Base-by-base conservation (phyloP, 2,888 invertebrate genomes). In the Cephonodes hylas region DNA sequence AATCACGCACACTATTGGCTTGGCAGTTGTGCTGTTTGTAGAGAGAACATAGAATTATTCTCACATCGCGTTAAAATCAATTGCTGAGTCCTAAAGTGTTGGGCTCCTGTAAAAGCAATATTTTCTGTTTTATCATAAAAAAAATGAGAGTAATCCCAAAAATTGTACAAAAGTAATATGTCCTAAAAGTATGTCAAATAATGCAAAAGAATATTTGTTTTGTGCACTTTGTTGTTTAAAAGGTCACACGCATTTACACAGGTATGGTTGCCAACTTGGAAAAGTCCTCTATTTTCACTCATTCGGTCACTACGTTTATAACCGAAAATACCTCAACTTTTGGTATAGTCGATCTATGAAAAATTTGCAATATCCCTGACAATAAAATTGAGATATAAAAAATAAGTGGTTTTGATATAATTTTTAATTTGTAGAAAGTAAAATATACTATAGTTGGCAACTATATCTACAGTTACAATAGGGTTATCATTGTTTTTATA, bases 1-100 rank as follows among this genome's bases (percentile, higher is more conserved):
- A 53, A 53, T 53, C 15, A 62, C 64, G 66, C 53, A 53, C 31
- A 53, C 53, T 31, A 53, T 53, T 8, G 48, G 48, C 48, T 53
- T 31, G 53, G 53, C 53, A 53, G 53, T 53, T 53, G 53, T 53
- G 53, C 31, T 53, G 18, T 25, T n/a, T 31, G 31, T 53, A 53
- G 53, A 31, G 18, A 23, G 10, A 31, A 31, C 31, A 53, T 27
- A 31, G 31, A 46, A 31, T 53, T 53, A 27, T 18, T 31, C 27
- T 18, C 44, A 48, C 27, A 15, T n/a, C n/a, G n/a, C 3, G 8
- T 48, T 48, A 25, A 48, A 27, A 27, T n/a, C 27, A 27, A 48
- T 48, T 27, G 25, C 48, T 27, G 48, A 25, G 48, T 48, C 27
- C n/a, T 48, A 48, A 27, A 25, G 48, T 48, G 48, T 27, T 48